These are phyloP conservation scores for Orthosia incerta DNA, from an alignment of 2,888 invertebrate genomes.

Conservation along the genomic window DNA sequence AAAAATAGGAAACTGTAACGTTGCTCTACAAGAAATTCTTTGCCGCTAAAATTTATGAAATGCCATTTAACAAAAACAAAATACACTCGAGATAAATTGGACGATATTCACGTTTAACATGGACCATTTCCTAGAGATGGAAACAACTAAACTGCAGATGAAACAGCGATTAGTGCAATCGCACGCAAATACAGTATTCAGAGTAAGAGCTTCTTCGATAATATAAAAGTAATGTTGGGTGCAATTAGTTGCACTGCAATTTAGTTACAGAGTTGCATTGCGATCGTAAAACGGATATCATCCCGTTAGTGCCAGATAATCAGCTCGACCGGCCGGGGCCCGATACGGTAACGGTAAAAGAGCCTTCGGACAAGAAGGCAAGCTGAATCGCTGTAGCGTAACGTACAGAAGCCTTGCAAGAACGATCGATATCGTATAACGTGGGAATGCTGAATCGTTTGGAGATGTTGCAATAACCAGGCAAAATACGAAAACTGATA, in stretches of 20 bases:
- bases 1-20: slow-evolving; percentile 67
- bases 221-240: slow-evolving; percentile 49
- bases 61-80: slow-evolving; percentile 55
- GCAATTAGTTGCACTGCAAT: slow-evolving; percentile 68
- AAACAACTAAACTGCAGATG: slow-evolving; percentile 37
- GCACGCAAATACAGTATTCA: slow-evolving; percentile 40
- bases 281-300: slow-evolving; percentile 76
- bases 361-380: slow-evolving; percentile 75
- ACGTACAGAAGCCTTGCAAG: slow-evolving; percentile 85
- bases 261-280: slow-evolving; percentile 61
- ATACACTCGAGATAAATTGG: slow-evolving; percentile 46
- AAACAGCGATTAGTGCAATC: slow-evolving; percentile 30
- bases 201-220: slow-evolving; percentile 38
- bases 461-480: slow-evolving; percentile 62
- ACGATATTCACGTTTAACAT: slow-evolving; percentile 46
- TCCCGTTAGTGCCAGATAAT: slow-evolving; percentile 86
- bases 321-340: slow-evolving; percentile 72
- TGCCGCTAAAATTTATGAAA: slow-evolving; percentile 63
- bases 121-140: slow-evolving; percentile 58
- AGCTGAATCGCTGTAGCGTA: slow-evolving; percentile 77
- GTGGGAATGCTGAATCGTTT: slow-evolving; percentile 73
- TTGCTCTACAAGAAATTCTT: slow-evolving; percentile 61
- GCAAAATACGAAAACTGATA: slow-evolving; percentile 50
- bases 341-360: slow-evolving; percentile 81
- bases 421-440: slow-evolving; percentile 85